phyloP scores from a whole-genome alignment of 2,797 vertebrate species.

The Lycodopsis pacificus region DNA sequence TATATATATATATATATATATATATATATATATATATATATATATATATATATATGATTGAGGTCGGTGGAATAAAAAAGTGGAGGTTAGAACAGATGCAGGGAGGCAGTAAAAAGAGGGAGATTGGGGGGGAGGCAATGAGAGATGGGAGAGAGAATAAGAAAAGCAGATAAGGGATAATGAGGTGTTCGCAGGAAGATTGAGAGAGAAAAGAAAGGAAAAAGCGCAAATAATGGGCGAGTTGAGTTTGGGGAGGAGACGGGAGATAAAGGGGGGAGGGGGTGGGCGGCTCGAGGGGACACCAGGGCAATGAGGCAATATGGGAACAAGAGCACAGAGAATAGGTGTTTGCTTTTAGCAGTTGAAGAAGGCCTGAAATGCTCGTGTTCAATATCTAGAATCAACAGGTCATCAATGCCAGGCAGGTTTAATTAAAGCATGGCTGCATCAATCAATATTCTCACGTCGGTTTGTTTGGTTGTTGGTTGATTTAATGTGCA shows the following conservation, averaged over 20 bases:
- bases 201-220: constrained; percentile 53
- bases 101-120: constrained; percentile 45
- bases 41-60: no score
- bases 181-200: constrained; percentile 66
- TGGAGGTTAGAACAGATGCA: constrained; percentile 59
- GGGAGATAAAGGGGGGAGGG: constrained; percentile 59
- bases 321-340: not conserved
- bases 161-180: constrained; percentile 75
- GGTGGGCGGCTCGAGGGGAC: not conserved
- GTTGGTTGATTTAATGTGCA: constrained; percentile 16
- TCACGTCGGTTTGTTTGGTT: constrained; percentile 9
- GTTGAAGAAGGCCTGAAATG: not conserved
- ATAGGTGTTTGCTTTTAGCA: not conserved
- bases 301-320: not conserved
- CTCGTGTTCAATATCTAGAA: constrained; percentile 11
- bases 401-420: constrained; percentile 49
- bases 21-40: no score
- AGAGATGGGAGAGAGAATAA: constrained; percentile 67
- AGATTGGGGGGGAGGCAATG: constrained; percentile 52
- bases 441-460: constrained; percentile 48
- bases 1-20: no score
- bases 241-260: constrained; percentile 57
- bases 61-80: constrained; percentile 46
- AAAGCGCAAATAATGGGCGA: constrained; percentile 51
- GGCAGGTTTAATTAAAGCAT: constrained; percentile 59